These are phyloP conservation scores for Protaetia brevitarsis DNA, from an alignment of 1,140 invertebrate genomes.

Conservation along the genomic window DNA sequence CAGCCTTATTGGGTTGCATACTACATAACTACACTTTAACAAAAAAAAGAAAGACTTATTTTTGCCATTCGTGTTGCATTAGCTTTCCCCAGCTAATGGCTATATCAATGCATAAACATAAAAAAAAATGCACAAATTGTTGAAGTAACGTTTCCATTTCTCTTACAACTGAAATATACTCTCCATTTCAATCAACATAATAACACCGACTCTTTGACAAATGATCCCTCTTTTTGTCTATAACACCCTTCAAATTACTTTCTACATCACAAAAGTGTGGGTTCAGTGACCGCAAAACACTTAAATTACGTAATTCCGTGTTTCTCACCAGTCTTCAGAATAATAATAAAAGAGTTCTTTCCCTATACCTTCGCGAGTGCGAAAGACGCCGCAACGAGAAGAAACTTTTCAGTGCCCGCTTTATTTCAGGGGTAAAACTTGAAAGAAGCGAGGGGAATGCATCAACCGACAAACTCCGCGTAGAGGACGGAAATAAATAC, in stretches of 20 bases:
- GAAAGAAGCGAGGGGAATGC: not conserved
- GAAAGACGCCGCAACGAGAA: not conserved
- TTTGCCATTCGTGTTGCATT: too few species aligned
- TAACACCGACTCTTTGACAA: not conserved
- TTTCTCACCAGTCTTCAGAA: not conserved
- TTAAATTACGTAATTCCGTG: not conserved
- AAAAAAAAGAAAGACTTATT: too few species aligned
- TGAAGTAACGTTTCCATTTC: too few species aligned
- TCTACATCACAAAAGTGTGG: not conserved
- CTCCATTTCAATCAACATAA: too few species aligned
- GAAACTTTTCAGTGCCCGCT: conserved; percentile 10
- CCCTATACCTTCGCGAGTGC: too few species aligned
- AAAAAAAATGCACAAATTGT: too few species aligned
- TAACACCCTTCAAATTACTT: not conserved
- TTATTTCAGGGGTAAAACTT: not conserved
- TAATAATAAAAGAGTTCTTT: not conserved
- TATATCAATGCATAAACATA: too few species aligned
- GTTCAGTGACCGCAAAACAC: not conserved
- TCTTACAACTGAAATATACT: too few species aligned
- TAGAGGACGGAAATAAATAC: not conserved
- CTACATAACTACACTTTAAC: too few species aligned
- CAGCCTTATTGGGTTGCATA: too few species aligned
- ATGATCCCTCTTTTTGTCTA: not conserved
- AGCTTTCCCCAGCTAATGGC: too few species aligned
- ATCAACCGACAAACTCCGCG: not conserved